phyloP scores from a whole-genome alignment of 1,140 invertebrate species.

The Matsumurasca onukii region DNA sequence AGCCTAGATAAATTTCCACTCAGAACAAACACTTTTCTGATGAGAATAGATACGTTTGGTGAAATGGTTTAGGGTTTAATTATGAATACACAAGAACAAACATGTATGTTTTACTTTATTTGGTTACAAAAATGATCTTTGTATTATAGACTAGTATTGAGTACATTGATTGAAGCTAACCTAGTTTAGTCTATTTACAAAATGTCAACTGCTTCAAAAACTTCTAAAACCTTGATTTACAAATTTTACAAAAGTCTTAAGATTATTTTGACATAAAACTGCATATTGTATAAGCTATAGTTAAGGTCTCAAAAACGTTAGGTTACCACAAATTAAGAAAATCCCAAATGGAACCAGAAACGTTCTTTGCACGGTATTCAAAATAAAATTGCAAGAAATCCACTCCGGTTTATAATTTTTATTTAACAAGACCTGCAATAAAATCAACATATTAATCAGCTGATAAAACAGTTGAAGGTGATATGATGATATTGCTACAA shows the following conservation, averaged over 20 bases:
- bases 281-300: background rate
- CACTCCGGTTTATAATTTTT: no score
- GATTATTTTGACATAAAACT: background rate
- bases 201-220: background rate
- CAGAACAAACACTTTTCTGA: no score
- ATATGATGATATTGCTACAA: no score
- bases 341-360: background rate
- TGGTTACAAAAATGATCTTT: constrained; percentile 11
- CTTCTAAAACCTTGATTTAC: background rate
- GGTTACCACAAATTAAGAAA: background rate
- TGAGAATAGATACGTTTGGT: no score
- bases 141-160: constrained; percentile 10
- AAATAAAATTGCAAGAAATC: no score
- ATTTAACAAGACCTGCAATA: no score
- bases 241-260: background rate
- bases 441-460: no score
- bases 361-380: no score
- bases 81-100: no score
- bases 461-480: no score
- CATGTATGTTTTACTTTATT: background rate
- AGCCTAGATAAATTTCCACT: no score
- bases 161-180: constrained; percentile 5
- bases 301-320: background rate
- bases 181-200: constrained; percentile 16
- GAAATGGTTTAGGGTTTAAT: no score